Conservation (phyloP, 2,888 invertebrate genomes). For the Cactoblastis cactorum region DNA sequence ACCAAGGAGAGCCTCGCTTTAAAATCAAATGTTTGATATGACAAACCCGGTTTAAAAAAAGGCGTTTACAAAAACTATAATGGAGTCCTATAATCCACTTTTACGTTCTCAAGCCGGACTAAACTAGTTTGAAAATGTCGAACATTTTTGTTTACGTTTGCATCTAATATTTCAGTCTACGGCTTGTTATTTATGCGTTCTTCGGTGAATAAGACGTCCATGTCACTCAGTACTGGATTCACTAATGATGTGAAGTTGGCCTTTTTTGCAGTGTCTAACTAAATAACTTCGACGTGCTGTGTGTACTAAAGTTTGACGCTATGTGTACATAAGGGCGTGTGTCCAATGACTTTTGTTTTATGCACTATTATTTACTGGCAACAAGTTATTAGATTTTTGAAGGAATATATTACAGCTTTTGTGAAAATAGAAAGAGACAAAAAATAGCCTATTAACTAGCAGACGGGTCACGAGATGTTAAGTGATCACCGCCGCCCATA, state of each 20-base stretch:
- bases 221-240: slow-evolving; percentile 51
- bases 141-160: slow-evolving; percentile 68
- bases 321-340: slow-evolving; percentile 24
- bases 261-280: slow-evolving; percentile 67
- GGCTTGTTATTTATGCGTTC: slow-evolving; percentile 32
- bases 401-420: too few relatives aligned
- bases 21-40: too few relatives aligned
- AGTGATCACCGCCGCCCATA: too few relatives aligned
- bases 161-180: slow-evolving; percentile 71
- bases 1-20: too few relatives aligned
- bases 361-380: too few relatives aligned
- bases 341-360: background rate
- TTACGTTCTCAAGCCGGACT: slow-evolving; percentile 27
- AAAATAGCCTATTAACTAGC: too few relatives aligned
- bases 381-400: too few relatives aligned
- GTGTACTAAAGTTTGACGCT: slow-evolving; percentile 41
- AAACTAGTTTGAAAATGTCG: slow-evolving; percentile 64
- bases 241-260: slow-evolving; percentile 52
- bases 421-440: too few relatives aligned
- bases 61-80: background rate
- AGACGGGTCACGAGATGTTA: too few relatives aligned
- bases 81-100: background rate
- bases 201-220: slow-evolving; percentile 65
- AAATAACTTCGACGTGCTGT: slow-evolving; percentile 59
- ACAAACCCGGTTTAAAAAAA: background rate